Conservation (phyloP, 2,888 invertebrate genomes). For the Rhorus exstirpatorius region DNA sequence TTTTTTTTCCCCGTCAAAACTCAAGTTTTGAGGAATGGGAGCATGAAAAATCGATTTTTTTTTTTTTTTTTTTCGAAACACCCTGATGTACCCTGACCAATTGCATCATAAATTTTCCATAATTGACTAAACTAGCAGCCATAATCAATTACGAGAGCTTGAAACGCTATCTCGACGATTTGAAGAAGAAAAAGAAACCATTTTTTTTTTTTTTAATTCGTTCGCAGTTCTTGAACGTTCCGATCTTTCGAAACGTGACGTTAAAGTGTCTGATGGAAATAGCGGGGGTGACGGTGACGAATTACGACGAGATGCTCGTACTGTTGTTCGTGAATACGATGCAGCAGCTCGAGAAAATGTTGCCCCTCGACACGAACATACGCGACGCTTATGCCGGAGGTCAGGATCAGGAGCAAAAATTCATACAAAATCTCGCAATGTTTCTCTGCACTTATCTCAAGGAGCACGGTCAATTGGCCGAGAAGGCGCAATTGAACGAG, state of each 20-base stretch:
- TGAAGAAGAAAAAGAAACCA: too few species aligned
- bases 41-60: too few species aligned
- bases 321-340: slow-evolving; percentile 96
- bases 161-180: too few species aligned
- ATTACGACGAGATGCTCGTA: slow-evolving; percentile 97
- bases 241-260: slow-evolving; percentile 99
- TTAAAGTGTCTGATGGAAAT: slow-evolving; percentile 99
- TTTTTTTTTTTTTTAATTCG: too few species aligned
- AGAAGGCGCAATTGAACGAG: slow-evolving; percentile 92
- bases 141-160: too few species aligned
- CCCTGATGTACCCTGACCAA: too few species aligned
- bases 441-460: slow-evolving; percentile 98
- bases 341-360: slow-evolving; percentile 96
- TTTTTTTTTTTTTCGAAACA: too few species aligned
- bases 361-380: slow-evolving; percentile 96
- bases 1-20: too few species aligned
- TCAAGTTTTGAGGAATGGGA: too few species aligned
- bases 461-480: slow-evolving; percentile 96
- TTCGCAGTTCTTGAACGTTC: slow-evolving; percentile 96
- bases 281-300: slow-evolving; percentile 95
- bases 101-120: too few species aligned
- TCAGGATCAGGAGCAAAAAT: slow-evolving; percentile 98
- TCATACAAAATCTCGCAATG: slow-evolving; percentile 99
- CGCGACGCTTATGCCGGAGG: slow-evolving; percentile 97
- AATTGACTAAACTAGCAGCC: too few species aligned